Evolutionary conservation across 2,888 invertebrate genomes (phyloP), one percentile per base, ranked within the genome.

Genomic region (Chironomus riparius): DNA sequence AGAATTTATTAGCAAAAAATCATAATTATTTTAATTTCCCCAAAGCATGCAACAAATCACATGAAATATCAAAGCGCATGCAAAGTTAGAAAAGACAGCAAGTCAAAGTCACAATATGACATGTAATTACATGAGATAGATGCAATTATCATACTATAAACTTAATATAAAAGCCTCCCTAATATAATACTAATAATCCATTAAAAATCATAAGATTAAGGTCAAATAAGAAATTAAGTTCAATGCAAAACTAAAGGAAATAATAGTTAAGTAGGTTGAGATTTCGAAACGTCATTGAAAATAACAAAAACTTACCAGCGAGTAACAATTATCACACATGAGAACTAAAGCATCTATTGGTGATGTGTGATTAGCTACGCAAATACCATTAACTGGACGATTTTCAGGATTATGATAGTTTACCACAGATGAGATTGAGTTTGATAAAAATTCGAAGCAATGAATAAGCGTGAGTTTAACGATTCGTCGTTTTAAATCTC

Each of bases 281-380:
- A 38, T 10, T 38, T 38, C 10, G 10, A 38, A 10, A 38, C 10
- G 38, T 38, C 38, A 38, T 38, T 38, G 38, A 18, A 5, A n/a
- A n/a, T n/a, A n/a, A n/a, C n/a, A n/a, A n/a, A n/a, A 79, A 89
- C 92, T 87, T 88, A 97, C 98, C 95, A 99, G 86, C 68, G 98
- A 97, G 85, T 98, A 99, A 82, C 94, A 93, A 82, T 95, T 95
- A 86, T 99, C 98, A 84, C 95, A 95, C 89, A 97, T 96, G 76
- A 99, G 88, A 79, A 99, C 92, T 79, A 98, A 89, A 76, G 95
- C 97, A 85, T 99, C 99, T 79, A 99, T 97, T 3, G 99, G 99
- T 78, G 97, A 97, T 4, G 99, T 99, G 85, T 99, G 99, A 86
- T 99, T 99, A 70, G 98, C 98, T 38, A 99, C 99, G 86, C 98